Evolutionary conservation across 2,797 vertebrate genomes (phyloP), one percentile per base, ranked within the genome.

Genomic region (Apodemus agrarius): DNA sequence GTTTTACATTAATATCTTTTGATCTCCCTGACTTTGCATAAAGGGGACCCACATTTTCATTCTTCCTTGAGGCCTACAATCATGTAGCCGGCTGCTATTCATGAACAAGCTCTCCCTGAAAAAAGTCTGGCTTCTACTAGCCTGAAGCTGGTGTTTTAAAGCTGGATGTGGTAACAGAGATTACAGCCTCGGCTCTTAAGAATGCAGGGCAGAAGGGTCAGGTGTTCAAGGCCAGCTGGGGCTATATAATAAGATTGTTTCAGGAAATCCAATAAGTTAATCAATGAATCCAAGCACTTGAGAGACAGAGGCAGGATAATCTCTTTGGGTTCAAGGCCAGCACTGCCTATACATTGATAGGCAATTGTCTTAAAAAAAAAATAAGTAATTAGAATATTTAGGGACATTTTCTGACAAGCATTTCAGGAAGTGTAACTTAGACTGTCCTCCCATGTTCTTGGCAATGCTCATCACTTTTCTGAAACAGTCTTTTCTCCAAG

Each of bases 381-480:
- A 61, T 21, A 74, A 54, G 54, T 54, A 54, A 4, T 57, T 57
- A 85, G 67, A 69, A n/a, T 52, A 85, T 87, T 63, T 88, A 94
- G 37, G 11, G 54, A 37, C 29, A 88, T 85, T 63, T 75, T 54
- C 54, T 80, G 22, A 19, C 24, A 31, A 79, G 52, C 22, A 86
- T 79, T 80, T 91, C 94, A n/a, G 74, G 72, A 90, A 78, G 17
- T 63, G 0, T 74, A 92, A 34, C 82, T 96, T 88, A 61, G 11
- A 93, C 82, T 40, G 72, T 16, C 54, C 40, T 8, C 75, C 90
- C 83, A 86, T 57, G 59, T 17, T 94, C 65, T 61, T 63, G 72
- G 74, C 52, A 86, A 81, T 31, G 52, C 72, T 78, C 65, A 87
- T 69, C 61, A 81, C 75, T 93, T 43, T 83, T 76, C 78, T 79